These are phyloP conservation scores for Pedicia rivosa DNA, from an alignment of 2,888 invertebrate genomes.

Conservation along the genomic window DNA sequence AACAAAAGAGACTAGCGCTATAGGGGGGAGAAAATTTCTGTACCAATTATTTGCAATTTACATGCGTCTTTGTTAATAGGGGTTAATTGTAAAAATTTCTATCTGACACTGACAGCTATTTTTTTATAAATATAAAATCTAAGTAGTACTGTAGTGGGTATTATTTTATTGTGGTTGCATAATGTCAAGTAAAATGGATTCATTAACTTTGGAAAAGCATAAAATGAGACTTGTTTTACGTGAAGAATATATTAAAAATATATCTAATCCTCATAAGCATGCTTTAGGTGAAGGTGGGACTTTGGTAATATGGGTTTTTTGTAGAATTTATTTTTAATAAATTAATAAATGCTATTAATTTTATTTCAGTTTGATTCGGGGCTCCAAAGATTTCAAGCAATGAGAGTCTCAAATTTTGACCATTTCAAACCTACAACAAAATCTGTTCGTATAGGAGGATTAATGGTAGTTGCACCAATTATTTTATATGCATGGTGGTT, in stretches of 20 bases:
- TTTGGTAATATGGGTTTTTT: conserved; percentile 39
- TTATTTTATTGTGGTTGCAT: too few species aligned
- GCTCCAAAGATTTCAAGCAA: conserved; percentile 52
- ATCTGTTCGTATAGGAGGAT: conserved; percentile 35
- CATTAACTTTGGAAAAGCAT: too few species aligned
- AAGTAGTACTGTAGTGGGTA: too few species aligned
- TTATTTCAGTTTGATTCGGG: conserved; percentile 63
- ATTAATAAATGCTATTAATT: conserved; percentile 1
- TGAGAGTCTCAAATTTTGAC: conserved; percentile 47
- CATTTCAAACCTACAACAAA: conserved; percentile 49
- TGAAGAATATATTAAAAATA: conserved; percentile 53
- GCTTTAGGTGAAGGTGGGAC: conserved; percentile 47
- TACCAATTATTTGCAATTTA: too few species aligned
- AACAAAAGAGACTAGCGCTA: too few species aligned
- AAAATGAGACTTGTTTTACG: conserved; percentile 30
- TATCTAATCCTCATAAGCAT: conserved; percentile 54
- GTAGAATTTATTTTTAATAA: neutral
- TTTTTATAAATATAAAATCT: too few species aligned
- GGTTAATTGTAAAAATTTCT: too few species aligned
- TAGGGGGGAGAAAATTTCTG: too few species aligned
- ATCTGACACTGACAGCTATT: too few species aligned
- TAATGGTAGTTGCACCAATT: conserved; percentile 40
- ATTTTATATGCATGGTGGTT: conserved; percentile 35
- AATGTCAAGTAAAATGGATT: too few species aligned
- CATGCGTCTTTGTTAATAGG: too few species aligned